Evolutionary conservation across 2,113 vertebrate species (phyloP).

Genomic region (Irena cyanogastra): DNA sequence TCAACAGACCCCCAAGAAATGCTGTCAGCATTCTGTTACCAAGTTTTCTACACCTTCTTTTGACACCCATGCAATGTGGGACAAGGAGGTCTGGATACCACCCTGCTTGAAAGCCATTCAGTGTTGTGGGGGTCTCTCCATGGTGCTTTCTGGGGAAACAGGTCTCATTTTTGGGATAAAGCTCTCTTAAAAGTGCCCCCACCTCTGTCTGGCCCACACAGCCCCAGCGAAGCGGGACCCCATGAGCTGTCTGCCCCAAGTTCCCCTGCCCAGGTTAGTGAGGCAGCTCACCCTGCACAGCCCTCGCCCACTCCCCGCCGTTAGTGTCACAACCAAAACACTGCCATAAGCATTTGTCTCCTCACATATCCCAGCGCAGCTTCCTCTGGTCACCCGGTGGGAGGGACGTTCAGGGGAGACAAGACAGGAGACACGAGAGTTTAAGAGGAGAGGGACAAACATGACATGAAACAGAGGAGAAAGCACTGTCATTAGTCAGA

Average conservation of each 20-base stretch:
- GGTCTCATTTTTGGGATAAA: not conserved
- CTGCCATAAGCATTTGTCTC: slow-evolving; percentile 32
- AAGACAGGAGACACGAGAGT: slow-evolving; percentile 64
- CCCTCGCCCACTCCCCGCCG: not conserved
- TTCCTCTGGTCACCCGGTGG: slow-evolving; percentile 86
- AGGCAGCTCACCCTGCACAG: not conserved
- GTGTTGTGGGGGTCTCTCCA: not conserved
- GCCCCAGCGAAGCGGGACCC: not conserved
- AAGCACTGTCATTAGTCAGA: slow-evolving; percentile 32
- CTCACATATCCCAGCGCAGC: slow-evolving; percentile 99
- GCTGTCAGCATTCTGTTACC: not conserved
- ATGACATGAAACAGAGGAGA: slow-evolving; percentile 66
- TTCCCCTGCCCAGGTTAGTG: not conserved
- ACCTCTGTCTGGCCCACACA: not conserved
- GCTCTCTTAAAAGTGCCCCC: not conserved
- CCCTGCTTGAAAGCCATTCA: not conserved
- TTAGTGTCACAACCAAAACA: slow-evolving; percentile 50
- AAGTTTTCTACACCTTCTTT: not conserved
- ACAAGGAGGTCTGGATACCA: not conserved
- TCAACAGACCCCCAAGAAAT: not conserved
- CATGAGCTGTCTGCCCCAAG: not conserved
- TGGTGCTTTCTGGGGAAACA: not conserved
- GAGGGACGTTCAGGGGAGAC: slow-evolving; percentile 70
- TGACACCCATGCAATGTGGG: rapidly evolving
- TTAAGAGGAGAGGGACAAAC: slow-evolving; percentile 44